Percentiles rank a stretch among this genome's conserved stretches.
These are phyloP conservation scores for Ctenomys sociabilis DNA, from an alignment of 2,113 vertebrate species.

Conservation along the genomic window DNA sequence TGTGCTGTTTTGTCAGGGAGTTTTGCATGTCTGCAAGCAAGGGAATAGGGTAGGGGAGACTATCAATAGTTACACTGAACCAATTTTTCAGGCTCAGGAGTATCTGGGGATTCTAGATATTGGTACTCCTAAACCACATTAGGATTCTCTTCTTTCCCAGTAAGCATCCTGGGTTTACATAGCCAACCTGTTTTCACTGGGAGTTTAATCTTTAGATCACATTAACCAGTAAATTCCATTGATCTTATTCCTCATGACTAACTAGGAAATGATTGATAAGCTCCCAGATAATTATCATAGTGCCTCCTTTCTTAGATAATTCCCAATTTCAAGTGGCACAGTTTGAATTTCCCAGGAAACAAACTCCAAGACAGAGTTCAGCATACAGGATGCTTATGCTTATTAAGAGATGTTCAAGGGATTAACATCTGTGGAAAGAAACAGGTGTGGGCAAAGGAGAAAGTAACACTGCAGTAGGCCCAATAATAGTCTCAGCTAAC, in stretches of 20 bases:
- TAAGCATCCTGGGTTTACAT: neutral
- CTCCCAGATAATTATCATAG: conserved; percentile 4
- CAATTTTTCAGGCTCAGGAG: conserved; percentile 28
- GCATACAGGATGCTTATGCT: neutral
- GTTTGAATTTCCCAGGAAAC: conserved; percentile 18
- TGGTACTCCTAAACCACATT: neutral
- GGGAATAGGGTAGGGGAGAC: neutral
- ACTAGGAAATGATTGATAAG: neutral
- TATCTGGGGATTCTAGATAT: conserved; percentile 7
- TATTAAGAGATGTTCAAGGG: neutral
- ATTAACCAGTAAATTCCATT: neutral
- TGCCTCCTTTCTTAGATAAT: neutral
- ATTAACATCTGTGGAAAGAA: conserved; percentile 42
- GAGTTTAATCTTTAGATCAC: neutral
- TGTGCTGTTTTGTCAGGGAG: neutral
- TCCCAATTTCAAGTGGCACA: neutral
- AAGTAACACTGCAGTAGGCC: neutral
- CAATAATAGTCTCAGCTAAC: neutral
- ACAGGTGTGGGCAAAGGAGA: neutral
- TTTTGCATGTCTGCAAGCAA: neutral
- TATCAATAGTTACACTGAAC: neutral
- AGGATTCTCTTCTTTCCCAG: neutral
- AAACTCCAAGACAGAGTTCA: conserved; percentile 21
- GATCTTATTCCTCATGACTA: neutral
- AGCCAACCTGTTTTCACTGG: neutral